Evolutionary conservation across 1,140 invertebrate genomes (phyloP).

Genomic region (Nilaparvata lugens): DNA sequence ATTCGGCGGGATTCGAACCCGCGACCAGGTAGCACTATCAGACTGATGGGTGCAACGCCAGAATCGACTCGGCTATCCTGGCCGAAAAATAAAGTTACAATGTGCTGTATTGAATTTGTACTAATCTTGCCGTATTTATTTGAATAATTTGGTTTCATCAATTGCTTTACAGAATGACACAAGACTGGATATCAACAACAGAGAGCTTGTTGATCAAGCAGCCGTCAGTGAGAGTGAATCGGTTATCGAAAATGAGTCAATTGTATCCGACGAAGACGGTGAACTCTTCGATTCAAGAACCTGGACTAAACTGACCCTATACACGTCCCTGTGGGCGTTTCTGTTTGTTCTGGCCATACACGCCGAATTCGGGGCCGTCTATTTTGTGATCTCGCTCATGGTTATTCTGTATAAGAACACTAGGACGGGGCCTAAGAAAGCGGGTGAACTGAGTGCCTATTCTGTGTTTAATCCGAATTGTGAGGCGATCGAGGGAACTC

Average conservation of each 20-base stretch:
- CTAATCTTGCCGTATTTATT: no score
- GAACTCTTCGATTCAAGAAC: slow-evolving; percentile 19
- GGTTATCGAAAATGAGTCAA: background rate
- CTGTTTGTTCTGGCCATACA: slow-evolving; percentile 60
- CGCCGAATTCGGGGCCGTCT: slow-evolving; percentile 84
- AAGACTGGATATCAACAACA: no score
- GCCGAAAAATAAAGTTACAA: no score
- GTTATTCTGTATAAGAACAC: slow-evolving; percentile 79
- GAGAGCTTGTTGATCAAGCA: no score
- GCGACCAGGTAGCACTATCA: no score
- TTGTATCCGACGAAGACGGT: slow-evolving; percentile 4
- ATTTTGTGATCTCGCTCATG: slow-evolving; percentile 69
- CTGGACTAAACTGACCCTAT: slow-evolving; percentile 31
- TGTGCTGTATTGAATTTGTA: no score
- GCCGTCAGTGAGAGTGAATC: background rate
- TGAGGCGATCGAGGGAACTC: slow-evolving; percentile 82
- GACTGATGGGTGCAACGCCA: no score
- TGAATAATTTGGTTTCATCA: no score
- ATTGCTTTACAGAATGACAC: no score
- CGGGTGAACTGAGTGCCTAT: slow-evolving; percentile 84
- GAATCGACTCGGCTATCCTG: no score
- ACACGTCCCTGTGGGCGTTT: slow-evolving; percentile 50
- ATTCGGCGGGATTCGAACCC: no score
- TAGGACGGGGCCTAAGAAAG: slow-evolving; percentile 53
- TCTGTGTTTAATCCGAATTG: slow-evolving; percentile 96